These are phyloP conservation scores for Sisyra nigra DNA, from an alignment of 2,888 invertebrate genomes.

Conservation along the genomic window DNA sequence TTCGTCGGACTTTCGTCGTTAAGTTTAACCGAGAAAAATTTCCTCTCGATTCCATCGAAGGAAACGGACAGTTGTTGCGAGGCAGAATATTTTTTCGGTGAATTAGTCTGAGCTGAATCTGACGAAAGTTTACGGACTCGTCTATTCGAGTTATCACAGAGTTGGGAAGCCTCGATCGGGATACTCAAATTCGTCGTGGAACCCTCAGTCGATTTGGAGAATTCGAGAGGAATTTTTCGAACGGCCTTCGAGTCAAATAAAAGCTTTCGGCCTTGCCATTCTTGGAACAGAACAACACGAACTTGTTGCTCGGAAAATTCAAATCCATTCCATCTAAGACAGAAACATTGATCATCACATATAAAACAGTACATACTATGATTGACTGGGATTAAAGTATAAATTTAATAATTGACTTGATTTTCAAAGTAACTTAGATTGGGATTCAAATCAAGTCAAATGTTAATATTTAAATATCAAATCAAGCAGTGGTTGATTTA, in stretches of 20 bases:
- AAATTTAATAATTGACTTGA: no score
- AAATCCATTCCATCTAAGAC: slow-evolving; percentile 33
- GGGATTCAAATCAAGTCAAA: no score
- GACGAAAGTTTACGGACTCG: background rate
- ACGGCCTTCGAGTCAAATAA: slow-evolving; percentile 68
- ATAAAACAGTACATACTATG: no score
- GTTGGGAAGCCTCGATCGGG: no score
- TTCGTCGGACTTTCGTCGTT: background rate
- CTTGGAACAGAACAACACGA: slow-evolving; percentile 66
- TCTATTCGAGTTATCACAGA: no score
- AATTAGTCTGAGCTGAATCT: background rate
- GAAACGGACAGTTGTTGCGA: background rate
- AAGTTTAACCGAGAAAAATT: background rate
- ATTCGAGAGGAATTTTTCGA: slow-evolving; percentile 34
- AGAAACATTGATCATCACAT: slow-evolving; percentile 13
- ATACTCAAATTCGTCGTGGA: no score
- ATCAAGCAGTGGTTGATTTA: no score
- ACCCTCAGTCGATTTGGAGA: no score
- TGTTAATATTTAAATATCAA: no score
- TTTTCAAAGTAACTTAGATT: no score
- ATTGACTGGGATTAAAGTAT: no score
- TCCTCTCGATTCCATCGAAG: no score
- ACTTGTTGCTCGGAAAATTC: slow-evolving; percentile 58
- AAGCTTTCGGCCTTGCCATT: slow-evolving; percentile 61
- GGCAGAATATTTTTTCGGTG: slow-evolving; percentile 1